Base-by-base conservation (phyloP, 1,140 invertebrate species). In the Solen grandis region DNA sequence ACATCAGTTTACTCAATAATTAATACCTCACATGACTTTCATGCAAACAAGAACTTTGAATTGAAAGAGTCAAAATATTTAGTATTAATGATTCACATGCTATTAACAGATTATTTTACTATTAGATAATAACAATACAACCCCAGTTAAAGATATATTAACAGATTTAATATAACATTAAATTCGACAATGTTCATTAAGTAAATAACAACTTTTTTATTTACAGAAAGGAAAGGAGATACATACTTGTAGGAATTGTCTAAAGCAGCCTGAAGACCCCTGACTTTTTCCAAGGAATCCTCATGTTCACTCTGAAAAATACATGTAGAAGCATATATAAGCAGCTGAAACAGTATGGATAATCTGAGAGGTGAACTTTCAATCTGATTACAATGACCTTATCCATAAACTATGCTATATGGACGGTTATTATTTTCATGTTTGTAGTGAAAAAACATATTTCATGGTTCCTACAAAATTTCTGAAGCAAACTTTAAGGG, bases 201-300 rank as follows among this genome's bases (percentile, higher is more conserved):
- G 8, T 46, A 46, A 19, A 46, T 46, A 10, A 19, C 41, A 46
- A 46, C n/a, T 10, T 63, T 31, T 33, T 5, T 1, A 22, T 16
- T 29, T 29, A 69, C 0, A 52, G 0, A 69, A 1, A 50, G 41
- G 27, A 22, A 33, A 22, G 50, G 50, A 1, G 19, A 0, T 46
- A 86, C 88, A 83, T 88, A 93, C 93, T 92, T 93, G 86, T 93
- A 93, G 14, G 92, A 91, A 74, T 89, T 92, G 63, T 93, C 92
- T 50, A 93, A 78, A 29, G 92, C 90, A 54, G 85, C 83, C 76
- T 93, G 90, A 16, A 92, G 74, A 55, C 92, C 91, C 72, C 90
- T 73, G 5, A 83, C 84, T 83, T 92, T 93, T 70, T 93, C 92
- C 35, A 83, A 76, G 1, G 87, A 75, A 84, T 93, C 92, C 69